Evolutionary conservation across 2,888 invertebrate species (phyloP).

Genomic region (Nebria brevicollis): DNA sequence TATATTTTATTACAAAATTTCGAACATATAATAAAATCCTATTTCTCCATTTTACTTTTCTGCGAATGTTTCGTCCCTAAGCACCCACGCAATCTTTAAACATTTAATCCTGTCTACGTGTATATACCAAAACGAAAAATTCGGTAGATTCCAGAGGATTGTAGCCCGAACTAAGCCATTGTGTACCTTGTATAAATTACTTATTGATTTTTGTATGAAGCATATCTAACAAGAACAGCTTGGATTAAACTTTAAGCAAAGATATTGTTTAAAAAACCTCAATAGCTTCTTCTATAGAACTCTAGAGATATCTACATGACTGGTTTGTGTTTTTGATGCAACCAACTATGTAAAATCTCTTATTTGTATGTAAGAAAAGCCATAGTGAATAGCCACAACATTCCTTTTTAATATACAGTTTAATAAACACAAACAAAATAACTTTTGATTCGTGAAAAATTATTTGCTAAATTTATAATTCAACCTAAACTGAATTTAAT

Average conservation of each 20-base stretch:
- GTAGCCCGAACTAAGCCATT: not conserved
- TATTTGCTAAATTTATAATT: too few relatives aligned
- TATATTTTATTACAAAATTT: too few relatives aligned
- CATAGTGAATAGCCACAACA: not conserved
- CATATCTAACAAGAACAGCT: slow-evolving; percentile 13
- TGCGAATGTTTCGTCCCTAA: too few relatives aligned
- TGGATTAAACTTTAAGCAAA: slow-evolving; percentile 8
- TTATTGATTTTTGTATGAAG: slow-evolving; percentile 12
- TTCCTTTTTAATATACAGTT: not conserved
- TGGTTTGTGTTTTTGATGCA: not conserved
- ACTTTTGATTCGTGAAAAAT: too few relatives aligned
- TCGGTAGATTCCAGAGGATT: not conserved
- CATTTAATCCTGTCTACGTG: too few relatives aligned
- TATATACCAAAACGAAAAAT: not conserved
- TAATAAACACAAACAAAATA: too few relatives aligned
- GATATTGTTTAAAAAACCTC: slow-evolving; percentile 5
- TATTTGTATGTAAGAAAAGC: not conserved
- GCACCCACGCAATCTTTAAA: too few relatives aligned
- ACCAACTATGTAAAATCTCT: not conserved
- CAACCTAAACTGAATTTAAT: too few relatives aligned
- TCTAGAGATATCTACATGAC: not conserved
- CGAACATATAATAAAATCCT: too few relatives aligned
- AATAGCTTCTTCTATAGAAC: not conserved
- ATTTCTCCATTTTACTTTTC: too few relatives aligned
- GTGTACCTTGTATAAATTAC: slow-evolving; percentile 15